Evolutionary conservation across 2,888 invertebrate genomes (phyloP), one percentile per base, ranked within the genome.

Genomic region (Drosophila kuntzei): DNA sequence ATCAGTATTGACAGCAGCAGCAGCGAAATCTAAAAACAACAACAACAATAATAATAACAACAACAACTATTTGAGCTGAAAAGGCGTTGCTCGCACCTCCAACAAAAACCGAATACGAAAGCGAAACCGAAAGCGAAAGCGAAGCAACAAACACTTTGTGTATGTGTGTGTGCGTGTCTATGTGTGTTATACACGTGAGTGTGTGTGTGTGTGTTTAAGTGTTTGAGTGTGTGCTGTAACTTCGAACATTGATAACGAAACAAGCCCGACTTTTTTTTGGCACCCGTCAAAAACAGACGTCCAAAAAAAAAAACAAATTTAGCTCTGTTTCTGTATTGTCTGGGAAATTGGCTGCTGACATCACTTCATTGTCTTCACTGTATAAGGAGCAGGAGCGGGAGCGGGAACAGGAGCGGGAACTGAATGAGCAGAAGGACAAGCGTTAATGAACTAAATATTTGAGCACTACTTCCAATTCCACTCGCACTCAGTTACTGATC

Each of bases 51-150:
- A 20, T 22, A 50, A 55, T 29, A 58, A 37, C 57, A 55, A 44
- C 63, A 74, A 44, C 68, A 61, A 47, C 41, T 50, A 61, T n/a
- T 39, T 49, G 39, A 46, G 34, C 25, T 51, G 68, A 79, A 78
- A 79, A 87, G 81, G 83, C 86, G 81, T 85, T 77, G 72, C 80
- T 80, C 60, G 57, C 70, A 53, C 54, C 60, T 61, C 63, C 27
- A 58, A 41, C 41, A 55, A 29, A 36, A 39, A 54, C 37, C 54
- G 32, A 39, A 50, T 29, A 34, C 39, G 39, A 57, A 57, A 65
- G 55, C 53, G 80, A 83, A 57, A 65, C 55, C 50, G 80, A 83
- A 83, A 88, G 78, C 64, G 86, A 79, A 79, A 74, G 70, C 74
- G 65, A 65, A 50, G 14, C 68, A 63, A 20, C 36, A 57, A 73